Conservation (phyloP, 2,113 vertebrate genomes). For the Circaetus gallicus region DNA sequence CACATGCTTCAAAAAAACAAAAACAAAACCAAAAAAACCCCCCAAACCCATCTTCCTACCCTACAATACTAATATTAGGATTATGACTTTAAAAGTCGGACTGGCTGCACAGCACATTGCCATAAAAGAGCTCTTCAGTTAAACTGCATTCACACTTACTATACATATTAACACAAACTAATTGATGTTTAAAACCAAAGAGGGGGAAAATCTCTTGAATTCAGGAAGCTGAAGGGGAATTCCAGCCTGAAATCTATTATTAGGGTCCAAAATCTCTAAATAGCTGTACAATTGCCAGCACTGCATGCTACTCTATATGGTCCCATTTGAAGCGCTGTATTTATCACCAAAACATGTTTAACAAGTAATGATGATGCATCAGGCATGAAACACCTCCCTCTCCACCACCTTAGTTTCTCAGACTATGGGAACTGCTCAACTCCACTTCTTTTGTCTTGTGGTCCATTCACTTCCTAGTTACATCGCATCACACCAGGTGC, state of each 20-base stretch:
- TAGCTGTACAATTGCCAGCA: neutral
- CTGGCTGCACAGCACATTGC: neutral
- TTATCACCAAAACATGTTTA: neutral
- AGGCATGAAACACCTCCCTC: neutral
- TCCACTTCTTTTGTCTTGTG: neutral
- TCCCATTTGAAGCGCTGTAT: neutral
- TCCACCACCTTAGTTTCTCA: neutral
- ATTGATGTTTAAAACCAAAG: neutral
- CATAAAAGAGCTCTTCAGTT: neutral
- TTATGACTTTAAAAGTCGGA: neutral
- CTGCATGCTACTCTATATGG: neutral
- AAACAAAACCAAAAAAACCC: neutral
- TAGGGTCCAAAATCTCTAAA: neutral
- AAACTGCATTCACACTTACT: neutral
- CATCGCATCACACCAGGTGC: neutral
- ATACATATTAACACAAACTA: neutral
- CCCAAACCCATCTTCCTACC: neutral
- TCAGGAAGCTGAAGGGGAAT: neutral
- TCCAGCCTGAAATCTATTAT: neutral
- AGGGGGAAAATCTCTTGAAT: neutral
- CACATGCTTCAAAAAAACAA: neutral
- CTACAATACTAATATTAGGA: neutral
- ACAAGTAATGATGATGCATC: rapidly evolving
- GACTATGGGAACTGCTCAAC: neutral
- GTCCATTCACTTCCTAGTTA: neutral